Evolutionary conservation across 2,888 invertebrate species (phyloP).

Genomic region (Diadegma fenestrale): DNA sequence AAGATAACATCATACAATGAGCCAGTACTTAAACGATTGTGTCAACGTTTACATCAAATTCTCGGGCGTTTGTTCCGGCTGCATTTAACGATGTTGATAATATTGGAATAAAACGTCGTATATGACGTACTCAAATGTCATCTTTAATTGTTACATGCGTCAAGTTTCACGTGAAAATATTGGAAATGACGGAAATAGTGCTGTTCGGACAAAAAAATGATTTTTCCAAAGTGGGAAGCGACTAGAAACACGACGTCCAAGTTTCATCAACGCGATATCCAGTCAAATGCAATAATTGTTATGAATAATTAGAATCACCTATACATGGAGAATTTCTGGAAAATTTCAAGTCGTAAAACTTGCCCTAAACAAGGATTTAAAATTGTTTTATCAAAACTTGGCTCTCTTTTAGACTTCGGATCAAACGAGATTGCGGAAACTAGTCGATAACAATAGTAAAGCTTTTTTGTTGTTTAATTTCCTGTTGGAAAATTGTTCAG

Average conservation of each 20-base stretch:
- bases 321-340: not conserved
- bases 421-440: not conserved
- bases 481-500: not conserved
- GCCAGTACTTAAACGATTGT: slow-evolving; percentile 6
- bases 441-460: not conserved
- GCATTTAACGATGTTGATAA: slow-evolving; percentile 50
- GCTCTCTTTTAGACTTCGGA: not conserved
- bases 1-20: slow-evolving; percentile 42
- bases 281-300: not conserved
- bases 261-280: not conserved
- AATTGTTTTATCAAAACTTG: not conserved
- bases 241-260: not conserved
- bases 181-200: not conserved
- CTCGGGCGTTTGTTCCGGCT: not conserved
- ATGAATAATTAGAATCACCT: not conserved
- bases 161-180: not conserved
- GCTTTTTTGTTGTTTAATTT: not conserved
- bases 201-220: not conserved
- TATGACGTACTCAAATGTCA: slow-evolving; percentile 12
- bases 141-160: not conserved
- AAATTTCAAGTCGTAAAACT: not conserved
- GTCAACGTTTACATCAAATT: slow-evolving; percentile 17
- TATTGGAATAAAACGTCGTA: not conserved
- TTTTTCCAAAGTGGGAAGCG: not conserved
- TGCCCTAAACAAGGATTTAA: not conserved